Base-by-base conservation (phyloP, 2,113 vertebrate genomes). In the Hemibagrus wyckioides region DNA sequence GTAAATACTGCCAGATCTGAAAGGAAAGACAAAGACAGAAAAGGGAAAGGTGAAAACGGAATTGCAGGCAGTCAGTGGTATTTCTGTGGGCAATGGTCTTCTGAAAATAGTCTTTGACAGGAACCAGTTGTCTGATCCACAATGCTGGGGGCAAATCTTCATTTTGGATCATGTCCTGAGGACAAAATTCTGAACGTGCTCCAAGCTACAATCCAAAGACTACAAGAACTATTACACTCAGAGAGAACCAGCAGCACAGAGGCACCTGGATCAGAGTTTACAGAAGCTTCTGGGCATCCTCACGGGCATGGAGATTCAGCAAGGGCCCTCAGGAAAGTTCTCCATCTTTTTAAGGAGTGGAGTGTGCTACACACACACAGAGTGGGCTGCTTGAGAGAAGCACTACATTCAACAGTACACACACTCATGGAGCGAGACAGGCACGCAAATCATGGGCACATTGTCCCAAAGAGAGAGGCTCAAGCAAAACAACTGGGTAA, bases 131-230 rank as follows among this genome's bases (percentile, higher is more conserved):
- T 21, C 48, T 67, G 48, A 69, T 86, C 73, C 44, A 69, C 36
- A 82, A 87, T 89, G 86, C 57, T 87, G 39, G 86, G 84, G 50
- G 48, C 48, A 65, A 83, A 86, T 48, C 28, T n/a, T 61, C 36
- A 86, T 33, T 44, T 85, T 57, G 59, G 30, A 82, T 48, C 84
- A 39, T 89, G 67, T 57, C 82, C 71, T 59, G 86, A 87, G 36
- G 71, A 85, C 13, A 76, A 85, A 50, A 79, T 85, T 41, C 19
- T 87, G 19, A 76, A 69, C 48, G 9, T 87, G n/a, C 80, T 87
- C 52, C 71, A 73, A 50, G 17, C 36, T 50, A 76, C 77, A 65
- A 65, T 83, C 17, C 44, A 87, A 75, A 81, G 63, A 76, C 82
- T 89, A 36, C 69, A 44, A 57, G 85, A 50, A 52, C 33, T 82